Percentiles rank a stretch among this genome's conserved stretches.
These are phyloP conservation scores for Oscheius sp. DNA, from an alignment of 2,888 invertebrate species.

Conservation along the genomic window DNA sequence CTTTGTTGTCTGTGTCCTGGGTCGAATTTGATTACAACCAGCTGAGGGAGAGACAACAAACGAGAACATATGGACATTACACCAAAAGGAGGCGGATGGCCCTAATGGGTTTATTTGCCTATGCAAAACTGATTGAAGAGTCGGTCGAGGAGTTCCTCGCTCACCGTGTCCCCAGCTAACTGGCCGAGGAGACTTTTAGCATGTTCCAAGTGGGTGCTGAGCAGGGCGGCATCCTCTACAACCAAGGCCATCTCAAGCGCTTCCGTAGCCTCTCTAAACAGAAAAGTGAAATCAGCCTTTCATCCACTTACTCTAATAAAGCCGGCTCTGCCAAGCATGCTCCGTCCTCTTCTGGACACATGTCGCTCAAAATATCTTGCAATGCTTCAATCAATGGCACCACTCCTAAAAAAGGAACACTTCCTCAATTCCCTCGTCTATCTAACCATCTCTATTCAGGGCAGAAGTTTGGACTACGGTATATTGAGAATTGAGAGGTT, in stretches of 20 bases:
- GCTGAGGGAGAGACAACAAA: neutral
- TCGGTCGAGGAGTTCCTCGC: conserved; percentile 84
- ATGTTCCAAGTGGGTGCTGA: conserved; percentile 80
- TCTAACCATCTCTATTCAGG: conserved; percentile 18
- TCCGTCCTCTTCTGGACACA: conserved; percentile 46
- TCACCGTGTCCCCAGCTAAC: conserved; percentile 83
- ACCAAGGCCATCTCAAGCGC: conserved; percentile 34
- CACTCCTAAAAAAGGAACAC: conserved; percentile 30
- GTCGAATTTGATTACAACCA: neutral
- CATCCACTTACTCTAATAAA: conserved; percentile 26
- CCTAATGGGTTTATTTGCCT: conserved; percentile 79
- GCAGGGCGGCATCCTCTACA: conserved; percentile 63
- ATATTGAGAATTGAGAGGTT: neutral
- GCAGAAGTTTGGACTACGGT: conserved; percentile 19
- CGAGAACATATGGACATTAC: too few relatives aligned
- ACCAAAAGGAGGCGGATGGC: neutral
- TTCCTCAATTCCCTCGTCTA: neutral
- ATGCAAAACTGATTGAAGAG: conserved; percentile 89
- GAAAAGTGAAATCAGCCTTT: too few relatives aligned
- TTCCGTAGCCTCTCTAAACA: conserved; percentile 22
- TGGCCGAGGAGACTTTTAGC: conserved; percentile 81
- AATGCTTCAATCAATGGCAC: conserved; percentile 32
- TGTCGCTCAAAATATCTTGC: conserved; percentile 32
- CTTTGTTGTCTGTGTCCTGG: neutral
- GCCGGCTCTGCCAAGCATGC: conserved; percentile 43